Evolutionary conservation across 2,888 invertebrate species (phyloP), one percentile per base, ranked within the genome.

Genomic region (Coenonympha arcania): DNA sequence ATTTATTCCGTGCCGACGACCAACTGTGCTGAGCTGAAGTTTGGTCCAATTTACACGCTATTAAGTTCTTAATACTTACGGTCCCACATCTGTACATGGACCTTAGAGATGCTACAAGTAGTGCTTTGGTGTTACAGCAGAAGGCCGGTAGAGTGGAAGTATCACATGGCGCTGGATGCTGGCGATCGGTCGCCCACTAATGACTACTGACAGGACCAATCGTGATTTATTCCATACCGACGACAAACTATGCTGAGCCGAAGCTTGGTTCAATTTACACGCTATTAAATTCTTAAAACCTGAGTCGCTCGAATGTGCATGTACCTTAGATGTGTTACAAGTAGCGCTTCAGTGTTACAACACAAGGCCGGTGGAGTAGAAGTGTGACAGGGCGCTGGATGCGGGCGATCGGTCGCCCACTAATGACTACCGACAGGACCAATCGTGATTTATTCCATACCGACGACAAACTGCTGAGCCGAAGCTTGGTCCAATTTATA

Each of bases 181-280:
- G 31, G 33, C 65, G 68, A 69, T 66, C 66, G 78, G 77, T 71
- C 69, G 63, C 58, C 76, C 77, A 68, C 79, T 81, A 81, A 81
- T 76, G 80, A 80, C 78, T 71, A 58, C 72, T 71, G 66, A 68
- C 66, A 70, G 68, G 68, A 66, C 72, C 76, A 65, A 73, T 75
- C 69, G 73, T 80, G 81, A 81, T 81, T 81, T 81, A 81, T 81
- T 69, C 73, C 73, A 71, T 69, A 65, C 68, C 66, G 64, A 64
- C 71, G 66, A 71, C 59, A 63, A 57, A 63, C 60, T 58, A 52
- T 57, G 57, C 54, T 57, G 61, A 62, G 66, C 40, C 9, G 59
- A 66, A 66, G 60, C 20, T 22, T 26, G 39, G 18, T 11, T 19
- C 33, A 44, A 39, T 16, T 4, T 11, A n/a, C 16, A 9, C 18